phyloP scores from a whole-genome alignment of 2,888 invertebrate genomes.

The Ligdia adustata region DNA sequence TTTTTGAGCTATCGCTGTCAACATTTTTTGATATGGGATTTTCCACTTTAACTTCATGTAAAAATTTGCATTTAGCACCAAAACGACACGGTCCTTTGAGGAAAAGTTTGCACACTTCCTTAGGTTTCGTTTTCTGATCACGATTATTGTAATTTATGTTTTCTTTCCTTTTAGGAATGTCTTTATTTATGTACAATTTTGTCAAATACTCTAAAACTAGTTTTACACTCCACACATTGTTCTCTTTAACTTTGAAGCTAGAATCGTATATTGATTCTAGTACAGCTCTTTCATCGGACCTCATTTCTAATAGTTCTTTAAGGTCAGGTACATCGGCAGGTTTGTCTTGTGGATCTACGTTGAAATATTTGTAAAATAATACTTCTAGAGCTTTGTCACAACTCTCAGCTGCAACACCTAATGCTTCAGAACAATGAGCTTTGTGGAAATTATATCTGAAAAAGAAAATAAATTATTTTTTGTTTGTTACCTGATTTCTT shows the following conservation, averaged over 20 bases:
- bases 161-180: constrained; percentile 69
- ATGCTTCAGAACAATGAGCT: constrained; percentile 89
- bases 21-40: constrained; percentile 46
- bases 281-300: constrained; percentile 88
- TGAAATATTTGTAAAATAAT: constrained; percentile 89
- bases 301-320: constrained; percentile 85
- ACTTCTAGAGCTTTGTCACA: constrained; percentile 89
- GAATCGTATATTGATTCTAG: constrained; percentile 91
- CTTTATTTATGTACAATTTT: constrained; percentile 79
- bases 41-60: constrained; percentile 83
- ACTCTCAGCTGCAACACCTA: constrained; percentile 86
- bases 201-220: constrained; percentile 87
- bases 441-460: constrained; percentile 89
- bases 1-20: constrained; percentile 63
- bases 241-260: constrained; percentile 87
- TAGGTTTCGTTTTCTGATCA: constrained; percentile 74
- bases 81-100: constrained; percentile 88
- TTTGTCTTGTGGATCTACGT: constrained; percentile 65
- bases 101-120: constrained; percentile 86
- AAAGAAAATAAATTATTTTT: neutral
- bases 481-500: too few species aligned
- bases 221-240: constrained; percentile 89
- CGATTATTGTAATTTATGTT: constrained; percentile 62
- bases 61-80: constrained; percentile 89
- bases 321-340: constrained; percentile 70